These are phyloP conservation scores for Pelecanus crispus DNA, from an alignment of 2,113 vertebrate species.

Conservation along the genomic window DNA sequence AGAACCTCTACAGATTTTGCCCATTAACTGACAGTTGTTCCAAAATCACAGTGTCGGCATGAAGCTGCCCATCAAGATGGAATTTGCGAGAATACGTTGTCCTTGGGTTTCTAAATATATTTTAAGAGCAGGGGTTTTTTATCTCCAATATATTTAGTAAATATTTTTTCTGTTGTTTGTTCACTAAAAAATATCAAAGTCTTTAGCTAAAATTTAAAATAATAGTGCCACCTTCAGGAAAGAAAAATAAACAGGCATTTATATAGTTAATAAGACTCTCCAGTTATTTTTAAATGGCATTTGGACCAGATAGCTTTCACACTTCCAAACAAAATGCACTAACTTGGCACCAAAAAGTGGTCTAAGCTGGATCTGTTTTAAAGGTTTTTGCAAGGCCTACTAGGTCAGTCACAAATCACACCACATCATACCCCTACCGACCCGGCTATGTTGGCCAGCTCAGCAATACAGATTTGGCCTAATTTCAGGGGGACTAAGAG, in stretches of 20 bases:
- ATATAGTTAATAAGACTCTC: neutral
- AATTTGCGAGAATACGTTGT: neutral
- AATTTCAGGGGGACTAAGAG: neutral
- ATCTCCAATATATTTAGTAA: neutral
- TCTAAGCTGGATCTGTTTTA: neutral
- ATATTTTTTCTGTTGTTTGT: neutral
- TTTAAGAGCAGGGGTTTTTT: neutral
- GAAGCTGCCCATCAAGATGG: neutral
- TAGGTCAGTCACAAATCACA: neutral
- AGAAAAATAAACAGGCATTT: neutral
- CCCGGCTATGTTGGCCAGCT: neutral
- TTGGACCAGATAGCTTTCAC: neutral
- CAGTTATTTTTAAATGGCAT: neutral
- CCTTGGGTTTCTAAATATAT: neutral
- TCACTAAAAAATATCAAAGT: neutral
- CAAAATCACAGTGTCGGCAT: neutral
- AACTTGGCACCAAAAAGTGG: neutral
- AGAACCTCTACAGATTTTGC: neutral
- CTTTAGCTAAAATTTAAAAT: neutral
- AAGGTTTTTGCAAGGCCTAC: neutral
- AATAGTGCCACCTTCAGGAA: conserved; percentile 59
- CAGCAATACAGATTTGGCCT: neutral
- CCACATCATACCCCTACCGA: neutral
- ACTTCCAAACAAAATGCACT: neutral
- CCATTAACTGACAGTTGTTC: neutral